phyloP scores from a whole-genome alignment of 2,888 invertebrate species.

The Spatulosminthurus flaviceps region DNA sequence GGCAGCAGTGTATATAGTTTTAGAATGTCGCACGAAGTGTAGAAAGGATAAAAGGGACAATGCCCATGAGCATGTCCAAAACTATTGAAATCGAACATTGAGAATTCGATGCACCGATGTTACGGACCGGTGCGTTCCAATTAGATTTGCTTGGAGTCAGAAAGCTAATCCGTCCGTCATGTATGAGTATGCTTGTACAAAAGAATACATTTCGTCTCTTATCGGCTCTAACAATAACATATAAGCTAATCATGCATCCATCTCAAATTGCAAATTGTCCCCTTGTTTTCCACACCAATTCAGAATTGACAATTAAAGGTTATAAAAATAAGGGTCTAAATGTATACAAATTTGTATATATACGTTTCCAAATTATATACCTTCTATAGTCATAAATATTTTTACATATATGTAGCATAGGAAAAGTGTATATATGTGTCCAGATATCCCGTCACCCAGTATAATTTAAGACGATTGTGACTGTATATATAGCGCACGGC shows the following conservation, averaged over 20 bases:
- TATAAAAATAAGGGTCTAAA: background rate
- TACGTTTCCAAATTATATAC: too few relatives aligned
- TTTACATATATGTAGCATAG: too few relatives aligned
- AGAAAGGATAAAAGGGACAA: background rate
- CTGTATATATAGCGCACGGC: too few relatives aligned
- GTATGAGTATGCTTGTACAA: background rate
- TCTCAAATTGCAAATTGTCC: slow-evolving; percentile 9
- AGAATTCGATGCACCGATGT: slow-evolving; percentile 3
- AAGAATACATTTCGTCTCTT: too few relatives aligned
- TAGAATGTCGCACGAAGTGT: background rate
- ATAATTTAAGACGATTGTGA: too few relatives aligned
- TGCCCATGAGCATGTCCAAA: slow-evolving; percentile 2
- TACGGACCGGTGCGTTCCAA: background rate
- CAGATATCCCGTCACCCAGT: too few relatives aligned
- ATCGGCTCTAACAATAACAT: slow-evolving; percentile 2
- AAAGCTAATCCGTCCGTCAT: background rate
- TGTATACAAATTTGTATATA: too few relatives aligned
- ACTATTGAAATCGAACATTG: slow-evolving; percentile 14
- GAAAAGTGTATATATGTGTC: too few relatives aligned
- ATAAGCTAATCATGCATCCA: background rate
- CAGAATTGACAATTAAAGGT: background rate
- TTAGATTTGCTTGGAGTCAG: slow-evolving; percentile 1
- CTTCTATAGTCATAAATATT: too few relatives aligned
- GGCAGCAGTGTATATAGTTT: too few relatives aligned
- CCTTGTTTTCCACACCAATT: background rate